Conservation (phyloP, 1,140 invertebrate species). For the Spodoptera frugiperda region DNA sequence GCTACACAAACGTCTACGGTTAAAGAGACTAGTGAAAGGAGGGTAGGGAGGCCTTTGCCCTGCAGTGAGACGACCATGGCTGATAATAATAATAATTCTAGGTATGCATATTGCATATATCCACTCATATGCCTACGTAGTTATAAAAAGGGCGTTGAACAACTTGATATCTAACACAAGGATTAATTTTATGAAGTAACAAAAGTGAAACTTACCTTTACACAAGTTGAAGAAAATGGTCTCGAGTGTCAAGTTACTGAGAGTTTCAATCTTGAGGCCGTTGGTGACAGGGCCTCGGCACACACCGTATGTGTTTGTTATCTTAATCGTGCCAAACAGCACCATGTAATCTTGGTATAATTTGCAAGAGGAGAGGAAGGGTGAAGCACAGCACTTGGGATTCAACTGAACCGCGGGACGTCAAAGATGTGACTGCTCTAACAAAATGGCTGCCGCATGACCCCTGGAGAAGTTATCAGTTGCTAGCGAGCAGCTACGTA, state of each 20-base stretch:
- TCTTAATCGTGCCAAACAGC: constrained; percentile 62
- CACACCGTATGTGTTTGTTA: constrained; percentile 56
- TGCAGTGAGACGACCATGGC: too few species aligned
- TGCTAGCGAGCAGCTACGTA: constrained; percentile 56
- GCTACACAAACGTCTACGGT: too few species aligned
- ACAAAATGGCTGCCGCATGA: constrained; percentile 74
- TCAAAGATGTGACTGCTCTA: constrained; percentile 68
- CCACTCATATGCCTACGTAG: too few species aligned
- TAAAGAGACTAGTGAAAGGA: too few species aligned
- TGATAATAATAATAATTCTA: too few species aligned
- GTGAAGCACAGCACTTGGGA: constrained; percentile 50
- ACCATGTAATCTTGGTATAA: constrained; percentile 74
- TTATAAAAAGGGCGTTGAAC: too few species aligned
- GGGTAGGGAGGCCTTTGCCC: too few species aligned
- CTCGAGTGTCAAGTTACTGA: constrained; percentile 48
- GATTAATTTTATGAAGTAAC: background rate
- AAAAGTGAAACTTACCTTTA: constrained; percentile 62
- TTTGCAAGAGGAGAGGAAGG: constrained; percentile 49
- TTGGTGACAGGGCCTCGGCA: constrained; percentile 49
- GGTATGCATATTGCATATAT: too few species aligned
- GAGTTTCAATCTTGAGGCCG: constrained; percentile 56
- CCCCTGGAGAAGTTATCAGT: constrained; percentile 69
- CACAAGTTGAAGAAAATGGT: constrained; percentile 73
- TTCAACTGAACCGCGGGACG: constrained; percentile 57
- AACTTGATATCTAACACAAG: background rate